Percentiles rank a stretch among this genome's conserved stretches.
These are phyloP conservation scores for Hyphantria cunea DNA, from an alignment of 1,140 invertebrate species.

Conservation along the genomic window DNA sequence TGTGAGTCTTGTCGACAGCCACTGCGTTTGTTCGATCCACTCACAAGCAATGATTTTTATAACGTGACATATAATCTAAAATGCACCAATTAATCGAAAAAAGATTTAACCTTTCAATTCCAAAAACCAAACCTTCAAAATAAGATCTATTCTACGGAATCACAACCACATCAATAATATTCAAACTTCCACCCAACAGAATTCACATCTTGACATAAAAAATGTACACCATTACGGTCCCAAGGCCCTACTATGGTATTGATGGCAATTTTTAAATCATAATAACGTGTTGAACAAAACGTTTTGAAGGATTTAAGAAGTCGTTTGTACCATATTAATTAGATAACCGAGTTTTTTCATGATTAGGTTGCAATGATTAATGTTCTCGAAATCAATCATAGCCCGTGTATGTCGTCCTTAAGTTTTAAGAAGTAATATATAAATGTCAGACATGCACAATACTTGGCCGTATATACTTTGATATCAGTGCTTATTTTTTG, in stretches of 20 bases:
- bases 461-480: no score
- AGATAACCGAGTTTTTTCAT: not conserved
- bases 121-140: no score
- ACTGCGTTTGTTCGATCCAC: no score
- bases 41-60: no score
- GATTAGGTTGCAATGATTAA: constrained; percentile 7
- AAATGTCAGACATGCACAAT: not conserved
- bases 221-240: constrained; percentile 49
- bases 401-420: not conserved
- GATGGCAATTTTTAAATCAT: constrained; percentile 5
- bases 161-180: not conserved
- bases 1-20: no score
- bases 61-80: no score
- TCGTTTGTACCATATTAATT: constrained; percentile 40
- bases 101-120: no score
- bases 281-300: constrained; percentile 2
- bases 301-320: constrained; percentile 53
- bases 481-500: no score
- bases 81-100: not conserved
- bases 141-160: constrained; percentile 2
- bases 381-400: not conserved
- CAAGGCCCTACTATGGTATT: constrained; percentile 5
- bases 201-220: constrained; percentile 39
- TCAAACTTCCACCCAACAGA: not conserved
- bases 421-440: not conserved